Evolutionary conservation across 2,888 invertebrate genomes (phyloP).

Genomic region (Chorisops tibialis): DNA sequence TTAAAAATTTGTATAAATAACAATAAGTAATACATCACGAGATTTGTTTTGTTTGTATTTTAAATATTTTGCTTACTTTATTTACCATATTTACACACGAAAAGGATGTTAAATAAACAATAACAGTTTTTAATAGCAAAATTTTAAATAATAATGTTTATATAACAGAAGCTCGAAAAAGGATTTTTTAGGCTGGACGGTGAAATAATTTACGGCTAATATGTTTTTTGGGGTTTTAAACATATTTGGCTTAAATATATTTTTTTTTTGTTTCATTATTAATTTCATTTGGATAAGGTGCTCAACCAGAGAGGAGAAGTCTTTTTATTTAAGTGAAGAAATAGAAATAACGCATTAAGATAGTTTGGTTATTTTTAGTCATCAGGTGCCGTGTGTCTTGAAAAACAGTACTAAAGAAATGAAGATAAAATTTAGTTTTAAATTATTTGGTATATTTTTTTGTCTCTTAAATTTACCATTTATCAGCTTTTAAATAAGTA

Average conservation of each 20-base stretch:
- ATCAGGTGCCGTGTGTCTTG: neutral
- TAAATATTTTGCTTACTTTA: neutral
- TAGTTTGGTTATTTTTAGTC: neutral
- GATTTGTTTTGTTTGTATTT: neutral
- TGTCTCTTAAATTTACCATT: neutral
- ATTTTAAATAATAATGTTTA: too few relatives aligned
- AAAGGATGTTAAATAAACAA: neutral
- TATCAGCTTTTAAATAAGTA: constrained; percentile 24
- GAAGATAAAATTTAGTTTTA: neutral
- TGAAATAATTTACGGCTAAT: constrained; percentile 9
- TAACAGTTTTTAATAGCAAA: constrained; percentile 1
- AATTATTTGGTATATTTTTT: neutral
- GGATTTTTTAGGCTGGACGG: constrained; percentile 9
- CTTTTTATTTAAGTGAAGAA: neutral
- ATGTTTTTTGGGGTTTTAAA: constrained; percentile 3
- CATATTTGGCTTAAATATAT: neutral
- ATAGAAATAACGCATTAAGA: neutral
- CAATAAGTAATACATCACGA: constrained; percentile 11
- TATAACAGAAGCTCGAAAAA: neutral
- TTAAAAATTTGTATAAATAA: constrained; percentile 15
- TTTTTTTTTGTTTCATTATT: neutral
- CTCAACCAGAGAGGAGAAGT: neutral
- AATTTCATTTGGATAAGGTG: neutral
- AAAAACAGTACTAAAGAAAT: neutral
- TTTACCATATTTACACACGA: too few relatives aligned